Base-by-base conservation (phyloP, 2,888 invertebrate genomes). In the Tachina lurida region DNA sequence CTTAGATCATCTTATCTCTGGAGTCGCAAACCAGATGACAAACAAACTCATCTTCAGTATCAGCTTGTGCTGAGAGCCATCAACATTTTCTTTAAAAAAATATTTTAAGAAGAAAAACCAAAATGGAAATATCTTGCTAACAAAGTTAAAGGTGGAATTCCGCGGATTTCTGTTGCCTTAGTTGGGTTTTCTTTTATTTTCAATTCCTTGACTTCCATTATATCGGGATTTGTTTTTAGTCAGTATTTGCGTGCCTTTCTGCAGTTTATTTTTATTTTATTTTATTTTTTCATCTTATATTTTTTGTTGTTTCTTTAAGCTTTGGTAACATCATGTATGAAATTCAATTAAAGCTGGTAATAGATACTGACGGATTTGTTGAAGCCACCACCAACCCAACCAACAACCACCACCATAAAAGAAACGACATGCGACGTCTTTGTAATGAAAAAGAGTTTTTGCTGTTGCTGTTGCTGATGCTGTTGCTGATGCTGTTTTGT, bases 261-360 rank as follows among this genome's bases (percentile, higher is more conserved):
- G 31, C 22, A 47, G 47, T 74, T 65, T 67, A 17, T 74, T 74
- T 74, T 65, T 67, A 31, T 74, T 74, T 67, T 58, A 8, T 71
- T 56, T 52, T 68, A 8, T 10, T 49, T 60, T 17, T 56, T 19
- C 54, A 17, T 41, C 43, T 52, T 75, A 45, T 31, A 5, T 31
- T 39, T 39, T 12, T 19, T 62, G 17, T 19, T 49, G 56, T 41
- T 17, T 60, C 3, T 39, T 77, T 47, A 45, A 67, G 45, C 39
- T 81, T 74, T 67, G 41, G 56, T 73, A 81, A 67, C 67, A 77
- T 73, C 77, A 49, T 77, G 77, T 81, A 82, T 45, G 73, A 84
- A 87, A 87, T 87, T 87, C 86, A 87, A 87, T 87, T 87, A 87
- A 87, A 84, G 83, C 74, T 86, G 85, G 87, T 86, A 87, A 86